Evolutionary conservation across 2,113 vertebrate species (phyloP), one percentile per base, ranked within the genome.

Genomic region (Elgaria multicarinata): DNA sequence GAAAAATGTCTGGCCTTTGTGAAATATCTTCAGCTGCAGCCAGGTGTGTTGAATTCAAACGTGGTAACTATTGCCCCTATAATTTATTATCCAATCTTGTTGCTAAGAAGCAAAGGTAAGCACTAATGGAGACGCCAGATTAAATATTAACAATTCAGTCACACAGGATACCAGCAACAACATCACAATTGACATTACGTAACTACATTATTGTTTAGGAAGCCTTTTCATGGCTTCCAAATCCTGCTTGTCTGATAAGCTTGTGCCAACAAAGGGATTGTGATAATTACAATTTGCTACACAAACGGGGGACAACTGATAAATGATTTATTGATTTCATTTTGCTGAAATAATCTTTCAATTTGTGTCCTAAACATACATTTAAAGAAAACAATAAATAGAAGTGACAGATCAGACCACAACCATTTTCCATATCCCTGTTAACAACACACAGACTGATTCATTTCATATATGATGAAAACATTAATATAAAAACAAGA

Each of bases 261-360:
- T 55, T 86, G 92, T 93, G 95, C 95, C 95, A 95, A 95, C 92
- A 96, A 96, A 96, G 89, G 94, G 92, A 95, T 95, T 91, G 92
- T 36, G 94, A 94, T 96, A 96, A 97, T 97, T 96, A 95, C 89
- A 93, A 91, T 96, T 95, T 96, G 90, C 96, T 96, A 93, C 85
- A 95, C 87, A 92, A 96, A 95, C 83, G 89, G 87, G n/a, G 83
- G 93, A 94, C 91, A 95, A 94, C 86, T 93, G 91, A 95, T 94
- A 96, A 96, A 96, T 94, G 95, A 96, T 95, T 92, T 96, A 95
- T 93, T 93, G 95, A 96, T 94, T 95, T 96, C 93, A 95, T 93
- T 78, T 91, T 91, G 93, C 91, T 85, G 24, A 93, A 96, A 97
- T 94, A 93, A 95, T 90, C 92, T 85, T 89, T 93, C 92, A 85